A percentile compares a stretch with the other conserved stretches of the same genome.
phyloP scores from a whole-genome alignment of 2,888 invertebrate genomes.

The Drosophila barbarae region DNA sequence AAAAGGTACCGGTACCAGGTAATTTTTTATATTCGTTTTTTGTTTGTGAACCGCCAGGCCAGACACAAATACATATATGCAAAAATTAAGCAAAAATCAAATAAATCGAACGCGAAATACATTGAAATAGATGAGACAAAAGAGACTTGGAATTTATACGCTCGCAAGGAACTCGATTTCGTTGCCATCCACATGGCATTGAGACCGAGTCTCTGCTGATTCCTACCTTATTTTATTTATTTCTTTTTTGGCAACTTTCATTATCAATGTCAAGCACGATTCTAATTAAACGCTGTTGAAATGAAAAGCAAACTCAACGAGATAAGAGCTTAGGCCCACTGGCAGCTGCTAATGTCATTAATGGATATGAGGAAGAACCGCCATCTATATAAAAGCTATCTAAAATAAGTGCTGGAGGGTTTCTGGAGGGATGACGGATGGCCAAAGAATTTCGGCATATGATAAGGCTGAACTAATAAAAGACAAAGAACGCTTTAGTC shows the following conservation, averaged over 20 bases:
- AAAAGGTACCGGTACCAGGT: conserved; percentile 15
- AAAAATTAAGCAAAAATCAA: conserved; percentile 27
- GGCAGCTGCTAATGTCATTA: conserved; percentile 45
- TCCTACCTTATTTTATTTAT: conserved; percentile 6
- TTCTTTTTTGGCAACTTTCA: conserved; percentile 48
- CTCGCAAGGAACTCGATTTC: conserved; percentile 26
- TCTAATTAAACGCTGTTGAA: conserved; percentile 41
- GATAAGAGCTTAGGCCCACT: conserved; percentile 43
- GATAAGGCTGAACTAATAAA: conserved; percentile 3
- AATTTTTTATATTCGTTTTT: background rate
- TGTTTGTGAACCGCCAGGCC: conserved; percentile 13
- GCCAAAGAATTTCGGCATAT: background rate
- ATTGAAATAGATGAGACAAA: conserved; percentile 38
- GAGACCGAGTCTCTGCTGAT: conserved; percentile 13
- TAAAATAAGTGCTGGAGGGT: background rate
- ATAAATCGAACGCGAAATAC: conserved; percentile 30
- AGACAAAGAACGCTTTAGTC: background rate
- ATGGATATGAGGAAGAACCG: conserved; percentile 47
- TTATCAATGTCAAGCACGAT: conserved; percentile 65
- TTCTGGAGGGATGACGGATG: conserved; percentile 10
- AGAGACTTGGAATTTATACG: conserved; percentile 40
- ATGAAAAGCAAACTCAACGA: conserved; percentile 15
- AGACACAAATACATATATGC: conserved; percentile 36
- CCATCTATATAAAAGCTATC: background rate
- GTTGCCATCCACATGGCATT: conserved; percentile 35